Base-by-base conservation (phyloP, 2,797 vertebrate genomes). In the Perodicticus potto region DNA sequence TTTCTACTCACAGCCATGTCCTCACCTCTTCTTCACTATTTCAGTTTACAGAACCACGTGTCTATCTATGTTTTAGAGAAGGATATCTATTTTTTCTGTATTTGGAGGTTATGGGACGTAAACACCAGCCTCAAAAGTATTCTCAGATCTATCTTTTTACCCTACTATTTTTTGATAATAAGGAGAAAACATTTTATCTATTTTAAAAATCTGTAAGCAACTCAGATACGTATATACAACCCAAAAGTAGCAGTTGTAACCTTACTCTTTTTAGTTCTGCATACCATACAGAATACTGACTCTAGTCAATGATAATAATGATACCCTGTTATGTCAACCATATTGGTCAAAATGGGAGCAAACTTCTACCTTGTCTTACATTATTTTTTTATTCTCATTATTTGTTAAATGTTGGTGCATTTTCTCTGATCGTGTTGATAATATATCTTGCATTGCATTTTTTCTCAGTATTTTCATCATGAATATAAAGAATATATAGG, bases 1-100 rank as follows among this genome's bases (percentile, higher is more conserved):
- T 84, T 74, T 67, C 14, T 67, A 1, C 34, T 32, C 5, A 1
- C 22, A 83, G 59, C 1, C 4, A 2, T 22, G 20, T 53, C 22
- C 80, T 72, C 14, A 40, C 22, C 27, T 65, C 22, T 74, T 89
- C 2, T 4, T 77, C 27, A 59, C 9, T 55, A 9, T 61, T 77
- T 0, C 4, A 14, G 2, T 14, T 69, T 55, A 17, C 7, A 78
- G 8, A 3, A 43, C 49, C 37, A 37, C 10, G 5, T 78, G 5
- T 34, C 32, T 53, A 63, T 19, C 14, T 32, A 11, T 83, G 7
- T 82, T 63, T 82, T 0, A 34, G 4, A n/a, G 6, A 34, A 93
- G 22, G 12, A 32, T 65, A 53, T 77, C 84, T 57, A 65, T 72
- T 57, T 87, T 78, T 85, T 94, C n/a, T 81, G 7, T 83, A 23